These are phyloP conservation scores for Phyllopteryx taeniolatus DNA, from an alignment of 2,113 vertebrate genomes.

Conservation along the genomic window DNA sequence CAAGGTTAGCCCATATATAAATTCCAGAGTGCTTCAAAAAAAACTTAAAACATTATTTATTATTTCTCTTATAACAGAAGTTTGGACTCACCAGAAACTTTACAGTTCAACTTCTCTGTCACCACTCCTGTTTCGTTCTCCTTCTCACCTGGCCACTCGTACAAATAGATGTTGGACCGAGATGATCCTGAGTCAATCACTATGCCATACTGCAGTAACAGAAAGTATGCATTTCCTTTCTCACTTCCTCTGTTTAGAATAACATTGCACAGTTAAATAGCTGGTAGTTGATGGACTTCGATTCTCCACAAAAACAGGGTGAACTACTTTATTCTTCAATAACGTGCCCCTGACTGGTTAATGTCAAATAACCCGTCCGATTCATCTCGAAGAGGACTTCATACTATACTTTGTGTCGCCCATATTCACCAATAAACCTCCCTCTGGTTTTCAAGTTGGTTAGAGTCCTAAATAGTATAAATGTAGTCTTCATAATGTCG, in stretches of 20 bases:
- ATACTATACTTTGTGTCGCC: too few relatives aligned
- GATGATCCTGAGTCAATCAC: conserved; percentile 95
- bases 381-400: not conserved
- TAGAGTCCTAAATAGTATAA: too few relatives aligned
- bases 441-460: too few relatives aligned
- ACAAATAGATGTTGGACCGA: conserved; percentile 86
- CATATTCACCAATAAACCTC: too few relatives aligned
- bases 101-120: conserved; percentile 77
- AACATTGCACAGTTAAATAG: not conserved
- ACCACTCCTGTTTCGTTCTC: conserved; percentile 91
- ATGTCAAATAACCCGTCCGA: not conserved
- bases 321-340: not conserved
- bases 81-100: conserved; percentile 78
- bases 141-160: conserved; percentile 94
- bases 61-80: not conserved
- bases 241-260: not conserved
- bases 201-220: conserved; percentile 82
- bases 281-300: not conserved
- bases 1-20: not conserved
- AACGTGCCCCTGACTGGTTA: not conserved
- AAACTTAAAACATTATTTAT: not conserved
- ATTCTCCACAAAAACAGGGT: not conserved
- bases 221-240: not conserved
- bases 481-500: too few relatives aligned
- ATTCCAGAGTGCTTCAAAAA: not conserved